Conservation (phyloP, 2,888 invertebrate species). For the Drosophila putrida region DNA sequence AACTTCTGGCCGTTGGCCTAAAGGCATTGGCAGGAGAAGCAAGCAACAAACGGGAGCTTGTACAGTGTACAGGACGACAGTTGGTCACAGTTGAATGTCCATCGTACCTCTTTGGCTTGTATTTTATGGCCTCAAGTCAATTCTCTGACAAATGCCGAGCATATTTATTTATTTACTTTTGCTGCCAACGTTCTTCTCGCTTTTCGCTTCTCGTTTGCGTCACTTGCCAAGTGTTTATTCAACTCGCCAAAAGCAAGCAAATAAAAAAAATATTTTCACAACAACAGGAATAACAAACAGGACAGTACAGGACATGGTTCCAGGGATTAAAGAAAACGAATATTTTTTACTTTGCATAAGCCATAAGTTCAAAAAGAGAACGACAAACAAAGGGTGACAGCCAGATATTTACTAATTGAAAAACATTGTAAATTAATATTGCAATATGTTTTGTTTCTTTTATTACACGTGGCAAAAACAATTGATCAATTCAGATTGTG, state of each 20-base stretch:
- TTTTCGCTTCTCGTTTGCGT: conserved; percentile 52
- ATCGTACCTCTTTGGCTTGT: conserved; percentile 63
- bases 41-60: neutral
- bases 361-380: conserved; percentile 1
- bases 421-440: conserved; percentile 48
- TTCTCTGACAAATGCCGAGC: conserved; percentile 80
- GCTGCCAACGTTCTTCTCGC: conserved; percentile 45
- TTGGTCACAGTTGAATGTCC: conserved; percentile 46
- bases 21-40: neutral
- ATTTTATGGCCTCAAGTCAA: conserved; percentile 81
- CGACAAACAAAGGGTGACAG: neutral
- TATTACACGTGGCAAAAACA: neutral
- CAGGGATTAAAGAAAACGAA: conserved; percentile 11
- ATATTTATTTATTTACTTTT: conserved; percentile 81
- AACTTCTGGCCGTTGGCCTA: conserved; percentile 65
- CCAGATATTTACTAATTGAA: conserved; percentile 4
- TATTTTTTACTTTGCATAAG: neutral
- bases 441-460: conserved; percentile 23
- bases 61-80: conserved; percentile 11
- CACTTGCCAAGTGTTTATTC: conserved; percentile 78
- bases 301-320: conserved; percentile 12
- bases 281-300: conserved; percentile 15
- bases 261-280: conserved; percentile 30
- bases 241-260: conserved; percentile 69
- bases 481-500: conserved; percentile 4